A percentile compares a stretch with the other conserved stretches of the same genome.
These are phyloP conservation scores for Shargacucullia verbasci DNA, from an alignment of 2,888 invertebrate species.

Conservation along the genomic window DNA sequence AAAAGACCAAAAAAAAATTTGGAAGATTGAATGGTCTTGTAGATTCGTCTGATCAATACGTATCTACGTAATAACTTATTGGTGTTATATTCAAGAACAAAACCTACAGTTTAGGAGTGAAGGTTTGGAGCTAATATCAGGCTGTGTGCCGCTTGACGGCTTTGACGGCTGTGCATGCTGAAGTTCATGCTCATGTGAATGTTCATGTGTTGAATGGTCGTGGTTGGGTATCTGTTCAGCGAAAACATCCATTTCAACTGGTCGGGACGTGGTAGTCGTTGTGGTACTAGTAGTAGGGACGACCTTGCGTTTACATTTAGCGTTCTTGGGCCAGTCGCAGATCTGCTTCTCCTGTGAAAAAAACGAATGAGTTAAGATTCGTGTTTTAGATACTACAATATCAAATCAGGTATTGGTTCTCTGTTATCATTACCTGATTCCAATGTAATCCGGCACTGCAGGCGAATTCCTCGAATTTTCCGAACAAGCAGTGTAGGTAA, in stretches of 20 bases:
- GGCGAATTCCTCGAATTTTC: constrained; percentile 91
- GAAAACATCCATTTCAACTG: constrained; percentile 56
- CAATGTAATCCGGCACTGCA: constrained; percentile 93
- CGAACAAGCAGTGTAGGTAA: constrained; percentile 94
- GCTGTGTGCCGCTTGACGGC: constrained; percentile 72
- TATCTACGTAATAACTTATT: no score
- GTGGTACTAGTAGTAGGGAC: constrained; percentile 62
- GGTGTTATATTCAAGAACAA: constrained; percentile 30
- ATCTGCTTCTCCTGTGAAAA: constrained; percentile 87
- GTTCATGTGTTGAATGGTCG: constrained; percentile 37
- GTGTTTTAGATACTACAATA: neutral
- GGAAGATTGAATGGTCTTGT: no score
- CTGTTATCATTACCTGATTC: constrained; percentile 88
- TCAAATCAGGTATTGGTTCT: neutral
- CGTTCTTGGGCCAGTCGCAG: constrained; percentile 93
- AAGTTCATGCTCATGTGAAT: constrained; percentile 31
- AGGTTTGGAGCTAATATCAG: constrained; percentile 68
- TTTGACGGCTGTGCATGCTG: constrained; percentile 46
- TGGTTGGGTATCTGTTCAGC: constrained; percentile 35
- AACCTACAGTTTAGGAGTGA: constrained; percentile 76
- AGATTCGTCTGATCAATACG: no score
- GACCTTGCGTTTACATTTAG: constrained; percentile 87
- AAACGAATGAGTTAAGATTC: neutral
- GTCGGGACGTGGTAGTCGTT: constrained; percentile 61
- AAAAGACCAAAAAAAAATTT: no score